A percentile compares a stretch with the other conserved stretches of the same genome.
Evolutionary conservation across 2,888 invertebrate species (phyloP).

Genomic region (Apotomis betuletana): DNA sequence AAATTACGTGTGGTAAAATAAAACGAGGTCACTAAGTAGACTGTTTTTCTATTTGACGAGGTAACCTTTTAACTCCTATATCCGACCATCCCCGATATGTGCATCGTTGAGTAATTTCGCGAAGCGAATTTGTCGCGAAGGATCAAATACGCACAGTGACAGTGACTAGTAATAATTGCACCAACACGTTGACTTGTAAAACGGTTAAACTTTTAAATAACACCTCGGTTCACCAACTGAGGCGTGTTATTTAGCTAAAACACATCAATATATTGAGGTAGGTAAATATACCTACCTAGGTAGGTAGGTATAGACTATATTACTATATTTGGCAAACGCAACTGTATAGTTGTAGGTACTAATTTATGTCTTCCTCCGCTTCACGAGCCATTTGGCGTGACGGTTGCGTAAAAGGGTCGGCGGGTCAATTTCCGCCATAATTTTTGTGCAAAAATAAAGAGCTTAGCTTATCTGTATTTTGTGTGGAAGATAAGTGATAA

Average conservation of each 20-base stretch:
- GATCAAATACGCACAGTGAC: too few relatives aligned
- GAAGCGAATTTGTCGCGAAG: too few relatives aligned
- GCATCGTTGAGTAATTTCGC: too few relatives aligned
- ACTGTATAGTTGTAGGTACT: constrained; percentile 28
- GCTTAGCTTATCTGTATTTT: background rate
- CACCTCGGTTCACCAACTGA: background rate
- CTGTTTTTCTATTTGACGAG: too few relatives aligned
- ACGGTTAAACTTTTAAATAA: too few relatives aligned
- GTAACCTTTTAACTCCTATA: too few relatives aligned
- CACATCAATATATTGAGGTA: background rate
- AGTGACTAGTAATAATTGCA: too few relatives aligned
- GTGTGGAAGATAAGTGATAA: constrained; percentile 1
- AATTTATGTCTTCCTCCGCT: constrained; percentile 38
- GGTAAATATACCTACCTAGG: background rate
- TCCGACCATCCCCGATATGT: too few relatives aligned
- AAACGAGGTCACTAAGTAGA: too few relatives aligned
- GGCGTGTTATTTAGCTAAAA: background rate
- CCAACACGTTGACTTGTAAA: too few relatives aligned
- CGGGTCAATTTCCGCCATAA: constrained; percentile 39
- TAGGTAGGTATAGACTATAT: too few relatives aligned
- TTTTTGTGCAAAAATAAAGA: constrained; percentile 35
- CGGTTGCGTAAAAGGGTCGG: constrained; percentile 35
- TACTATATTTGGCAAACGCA: constrained; percentile 16
- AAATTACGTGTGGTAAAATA: too few relatives aligned
- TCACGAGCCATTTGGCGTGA: constrained; percentile 40